Base-by-base conservation (phyloP, 1,140 invertebrate species). In the Lasioglossum baleicum region DNA sequence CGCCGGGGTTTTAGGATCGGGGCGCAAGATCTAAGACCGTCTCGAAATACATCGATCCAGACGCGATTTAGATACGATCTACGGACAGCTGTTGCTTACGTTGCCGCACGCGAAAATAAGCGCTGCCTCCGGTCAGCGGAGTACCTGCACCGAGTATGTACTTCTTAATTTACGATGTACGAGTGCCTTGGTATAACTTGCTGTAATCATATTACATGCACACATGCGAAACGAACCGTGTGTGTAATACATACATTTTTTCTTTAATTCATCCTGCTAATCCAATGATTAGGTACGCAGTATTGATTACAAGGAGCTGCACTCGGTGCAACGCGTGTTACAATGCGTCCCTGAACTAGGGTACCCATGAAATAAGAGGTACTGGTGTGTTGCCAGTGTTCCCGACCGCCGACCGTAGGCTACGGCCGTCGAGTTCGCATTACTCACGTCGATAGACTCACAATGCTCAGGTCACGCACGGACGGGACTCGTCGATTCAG, bases 371-470 rank as follows among this genome's bases (percentile, higher is more conserved):
- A 35, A 35, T 35, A 35, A 35, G 35, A 35, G 35, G 35, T 5
- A 35, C 35, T 35, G 35, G 35, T 3, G 35, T 3, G 35, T 35
- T 26, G 35, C 63, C 31, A 35, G 15, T 60, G 69, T 40, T 60
- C 20, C 22, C 48, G 64, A 35, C 48, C 26, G 60, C 22, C 48
- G 64, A 35, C 48, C 26, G 60, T 73, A 70, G 40, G 40, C 73
- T 73, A 73, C 67, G 51, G 68, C 20, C 58, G 26, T 6, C 44
- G 5, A 5, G 8, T 13, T 10, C 31, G n/a, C 53, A 63, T 80
- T 51, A 60, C n/a, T 73, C 69, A 73, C 35, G 76, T 66, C 70
- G 77, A 80, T 66, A 71, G 26, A 13, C 67, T 66, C 48, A 65
- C 66, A 70, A 69, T 80, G 69, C 60, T 69, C 60, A 73, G 64